Base-by-base conservation (phyloP, 2,888 invertebrate species). In the Lasioglossum lativentre region DNA sequence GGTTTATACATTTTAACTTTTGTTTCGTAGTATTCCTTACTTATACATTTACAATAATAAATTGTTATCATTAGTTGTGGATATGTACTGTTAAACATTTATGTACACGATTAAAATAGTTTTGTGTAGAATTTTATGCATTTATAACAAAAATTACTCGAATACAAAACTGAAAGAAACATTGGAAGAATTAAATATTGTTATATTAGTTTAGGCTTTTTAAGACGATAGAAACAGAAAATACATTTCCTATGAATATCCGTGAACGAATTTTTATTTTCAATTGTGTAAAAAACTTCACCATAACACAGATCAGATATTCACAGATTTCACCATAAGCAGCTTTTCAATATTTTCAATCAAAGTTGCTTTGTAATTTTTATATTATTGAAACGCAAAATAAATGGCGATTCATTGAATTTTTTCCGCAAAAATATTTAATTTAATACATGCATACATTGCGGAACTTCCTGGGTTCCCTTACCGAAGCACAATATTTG, bases 301-400 rank as follows among this genome's bases (percentile, higher is more conserved):
- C n/a, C n/a, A n/a, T n/a, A n/a, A n/a, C n/a, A n/a, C n/a, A n/a
- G n/a, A n/a, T n/a, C n/a, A n/a, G n/a, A n/a, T n/a, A n/a, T n/a
- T n/a, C n/a, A n/a, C n/a, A n/a, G n/a, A n/a, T n/a, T 40, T 80
- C 19, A 8, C 27, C 34, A 19, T 59, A 77, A 81, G 40, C 71
- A 70, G 56, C 38, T 78, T 81, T 71, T 14, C 45, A 23, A 77
- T 81, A 71, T 80, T 77, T 86, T 79, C 80, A 56, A 72, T 68
- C 75, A 66, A 77, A 75, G 30, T 38, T 38, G 27, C 40, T 56
- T 71, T 77, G 80, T 77, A 76, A 34, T 45, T 59, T 71, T 77
- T 80, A 52, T 76, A 80, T 80, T 77, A 80, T 27, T 47, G 45
- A 80, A 71, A 56, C 23, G 38, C 14, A 10, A 45, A 70, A 27